Evolutionary conservation across 2,113 vertebrate species (phyloP), one percentile per base, ranked within the genome.

Genomic region (Tinamus guttatus): DNA sequence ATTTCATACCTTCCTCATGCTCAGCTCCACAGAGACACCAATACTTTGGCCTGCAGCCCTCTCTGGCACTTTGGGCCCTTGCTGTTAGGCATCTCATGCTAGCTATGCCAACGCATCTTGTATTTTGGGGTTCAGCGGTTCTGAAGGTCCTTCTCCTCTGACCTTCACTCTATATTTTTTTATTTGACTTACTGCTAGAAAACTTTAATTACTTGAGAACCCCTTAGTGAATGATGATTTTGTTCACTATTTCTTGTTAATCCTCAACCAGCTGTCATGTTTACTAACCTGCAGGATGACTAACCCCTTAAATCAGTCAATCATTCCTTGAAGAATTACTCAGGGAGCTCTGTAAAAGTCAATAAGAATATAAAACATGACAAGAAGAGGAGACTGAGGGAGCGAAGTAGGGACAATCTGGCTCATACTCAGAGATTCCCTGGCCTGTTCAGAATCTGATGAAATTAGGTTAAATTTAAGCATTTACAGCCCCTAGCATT

Each of bases 191-290:
- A 52, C 80, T 28, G 16, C 3, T 5, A 87, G 62, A 93, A 94
- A 90, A 91, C 40, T 96, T 95, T 83, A 97, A 96, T 92, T 96
- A 79, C 91, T 78, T 75, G 65, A 88, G 56, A 97, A 95, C 88
- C 92, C 69, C 54, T 97, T 96, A 96, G 93, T 94, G n/a, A 97
- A 92, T 83, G 71, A 78, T 81, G 91, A 97, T 94, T 95, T 97
- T 95, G 93, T 95, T 96, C 93, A 80, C 54, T 52, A 93, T 94
- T 97, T 92, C 78, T 87, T 94, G 82, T 90, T 97, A 97, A 98
- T 97, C 97, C 91, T 84, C 94, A 80, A 79, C 88, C 83, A 96
- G 43, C 82, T 75, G 84, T 93, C 94, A 81, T 92, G 95, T 97
- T 97, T 97, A 96, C 96, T 87, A 97, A 97, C 94, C 90, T 91